These are phyloP conservation scores for Drosophila tristis DNA, from an alignment of 1,140 invertebrate species.

Conservation along the genomic window DNA sequence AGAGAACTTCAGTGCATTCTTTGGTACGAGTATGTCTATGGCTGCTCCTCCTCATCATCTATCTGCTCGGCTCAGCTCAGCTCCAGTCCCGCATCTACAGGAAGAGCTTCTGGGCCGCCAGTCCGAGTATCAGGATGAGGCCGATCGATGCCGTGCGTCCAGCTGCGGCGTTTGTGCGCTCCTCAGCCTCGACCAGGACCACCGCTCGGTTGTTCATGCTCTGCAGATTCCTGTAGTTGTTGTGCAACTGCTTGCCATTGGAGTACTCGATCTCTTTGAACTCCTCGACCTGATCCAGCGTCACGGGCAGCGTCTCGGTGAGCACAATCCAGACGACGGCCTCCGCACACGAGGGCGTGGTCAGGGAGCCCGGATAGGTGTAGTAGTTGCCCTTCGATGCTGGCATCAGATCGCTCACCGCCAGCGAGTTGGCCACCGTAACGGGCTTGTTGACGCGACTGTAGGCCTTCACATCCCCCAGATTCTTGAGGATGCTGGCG, in stretches of 20 bases:
- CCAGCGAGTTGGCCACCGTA: constrained; percentile 83
- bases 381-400: constrained; percentile 86
- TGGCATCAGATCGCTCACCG: constrained; percentile 85
- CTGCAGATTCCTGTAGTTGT: constrained; percentile 85
- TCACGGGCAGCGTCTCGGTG: constrained; percentile 86
- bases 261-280: constrained; percentile 84
- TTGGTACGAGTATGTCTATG: constrained; percentile 63
- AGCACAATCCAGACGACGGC: constrained; percentile 91
- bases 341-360: constrained; percentile 90
- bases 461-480: constrained; percentile 71
- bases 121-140: constrained; percentile 19
- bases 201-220: constrained; percentile 77
- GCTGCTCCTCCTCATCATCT: constrained; percentile 9
- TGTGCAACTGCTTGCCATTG: constrained; percentile 73
- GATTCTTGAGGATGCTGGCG: constrained; percentile 65
- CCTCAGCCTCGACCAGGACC: constrained; percentile 52
- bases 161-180: constrained; percentile 19
- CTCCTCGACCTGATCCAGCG: constrained; percentile 85
- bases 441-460: constrained; percentile 85
- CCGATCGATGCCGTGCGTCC: constrained; percentile 12
- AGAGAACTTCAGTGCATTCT: constrained; percentile 39
- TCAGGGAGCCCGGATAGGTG: constrained; percentile 90
- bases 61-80: neutral
- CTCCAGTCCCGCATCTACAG: constrained; percentile 16
- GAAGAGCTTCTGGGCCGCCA: constrained; percentile 46